These are phyloP conservation scores for Aphelenchoides bicaudatus DNA, from an alignment of 2,888 invertebrate genomes.

Conservation along the genomic window DNA sequence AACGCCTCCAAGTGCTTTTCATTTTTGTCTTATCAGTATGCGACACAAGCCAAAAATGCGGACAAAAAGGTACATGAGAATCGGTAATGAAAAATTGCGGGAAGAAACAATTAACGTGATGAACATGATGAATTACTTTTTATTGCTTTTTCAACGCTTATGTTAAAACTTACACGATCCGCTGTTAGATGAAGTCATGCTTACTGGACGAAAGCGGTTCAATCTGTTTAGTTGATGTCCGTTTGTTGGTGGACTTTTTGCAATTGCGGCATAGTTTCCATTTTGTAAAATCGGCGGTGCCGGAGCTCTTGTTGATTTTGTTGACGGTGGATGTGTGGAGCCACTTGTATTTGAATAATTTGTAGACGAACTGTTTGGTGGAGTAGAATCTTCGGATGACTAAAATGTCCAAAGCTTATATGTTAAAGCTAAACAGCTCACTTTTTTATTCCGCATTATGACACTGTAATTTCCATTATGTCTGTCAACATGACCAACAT, in stretches of 20 bases:
- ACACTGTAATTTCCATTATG: constrained; percentile 19
- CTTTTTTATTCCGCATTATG: constrained; percentile 33
- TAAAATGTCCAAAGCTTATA: too few species aligned
- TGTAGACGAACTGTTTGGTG: too few species aligned
- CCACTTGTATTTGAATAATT: too few species aligned
- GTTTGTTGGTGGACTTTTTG: background rate
- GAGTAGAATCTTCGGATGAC: too few species aligned
- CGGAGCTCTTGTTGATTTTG: background rate
- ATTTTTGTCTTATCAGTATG: too few species aligned
- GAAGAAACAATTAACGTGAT: too few species aligned
- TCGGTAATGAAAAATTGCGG: background rate
- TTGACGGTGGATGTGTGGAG: background rate
- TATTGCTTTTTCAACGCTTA: too few species aligned
- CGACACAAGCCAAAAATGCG: constrained; percentile 12
- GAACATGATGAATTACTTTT: too few species aligned
- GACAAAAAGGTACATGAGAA: constrained; percentile 10
- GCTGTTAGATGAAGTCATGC: constrained; percentile 24
- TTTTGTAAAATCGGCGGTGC: background rate
- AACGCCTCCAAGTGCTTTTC: too few species aligned
- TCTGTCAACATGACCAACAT: background rate
- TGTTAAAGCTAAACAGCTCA: background rate
- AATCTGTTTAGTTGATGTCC: too few species aligned
- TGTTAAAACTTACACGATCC: constrained; percentile 30
- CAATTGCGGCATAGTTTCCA: background rate
- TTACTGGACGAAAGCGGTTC: constrained; percentile 22